These are phyloP conservation scores for Egretta garzetta DNA, from an alignment of 2,113 vertebrate genomes.

Conservation along the genomic window DNA sequence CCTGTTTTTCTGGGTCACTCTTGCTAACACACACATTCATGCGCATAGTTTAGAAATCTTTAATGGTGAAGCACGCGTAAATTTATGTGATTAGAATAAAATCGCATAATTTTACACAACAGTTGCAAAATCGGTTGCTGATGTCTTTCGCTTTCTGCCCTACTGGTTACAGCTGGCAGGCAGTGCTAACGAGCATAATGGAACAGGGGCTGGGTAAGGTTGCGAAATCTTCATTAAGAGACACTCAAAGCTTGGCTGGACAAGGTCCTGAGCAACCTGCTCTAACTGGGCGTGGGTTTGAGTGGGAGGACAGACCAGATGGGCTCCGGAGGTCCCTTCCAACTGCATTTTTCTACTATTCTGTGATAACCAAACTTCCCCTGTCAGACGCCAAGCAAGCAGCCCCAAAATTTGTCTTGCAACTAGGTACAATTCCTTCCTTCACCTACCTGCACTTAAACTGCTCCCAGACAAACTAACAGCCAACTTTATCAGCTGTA, in stretches of 20 bases:
- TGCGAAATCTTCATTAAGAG: neutral
- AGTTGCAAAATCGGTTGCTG: neutral
- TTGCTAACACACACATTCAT: neutral
- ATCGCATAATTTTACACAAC: neutral
- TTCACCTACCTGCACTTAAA: neutral
- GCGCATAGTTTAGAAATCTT: neutral
- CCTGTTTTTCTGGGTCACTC: slow-evolving; percentile 26
- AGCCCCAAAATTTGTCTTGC: neutral
- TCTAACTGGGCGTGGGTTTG: neutral
- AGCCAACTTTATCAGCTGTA: neutral
- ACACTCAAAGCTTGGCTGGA: neutral
- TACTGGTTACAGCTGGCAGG: neutral
- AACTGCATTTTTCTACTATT: neutral
- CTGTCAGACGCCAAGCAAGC: neutral
- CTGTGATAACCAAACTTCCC: neutral
- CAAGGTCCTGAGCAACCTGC: neutral
- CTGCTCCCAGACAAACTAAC: neutral
- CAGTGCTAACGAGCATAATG: neutral
- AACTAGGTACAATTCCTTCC: neutral
- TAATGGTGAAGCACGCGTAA: neutral
- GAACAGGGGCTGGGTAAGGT: fast-evolving
- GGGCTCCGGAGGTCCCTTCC: neutral
- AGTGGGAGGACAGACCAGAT: neutral
- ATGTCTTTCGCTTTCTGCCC: neutral
- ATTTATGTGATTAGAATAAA: neutral